Base-by-base conservation (phyloP, 2,113 vertebrate genomes). In the Empidonax alnorum region DNA sequence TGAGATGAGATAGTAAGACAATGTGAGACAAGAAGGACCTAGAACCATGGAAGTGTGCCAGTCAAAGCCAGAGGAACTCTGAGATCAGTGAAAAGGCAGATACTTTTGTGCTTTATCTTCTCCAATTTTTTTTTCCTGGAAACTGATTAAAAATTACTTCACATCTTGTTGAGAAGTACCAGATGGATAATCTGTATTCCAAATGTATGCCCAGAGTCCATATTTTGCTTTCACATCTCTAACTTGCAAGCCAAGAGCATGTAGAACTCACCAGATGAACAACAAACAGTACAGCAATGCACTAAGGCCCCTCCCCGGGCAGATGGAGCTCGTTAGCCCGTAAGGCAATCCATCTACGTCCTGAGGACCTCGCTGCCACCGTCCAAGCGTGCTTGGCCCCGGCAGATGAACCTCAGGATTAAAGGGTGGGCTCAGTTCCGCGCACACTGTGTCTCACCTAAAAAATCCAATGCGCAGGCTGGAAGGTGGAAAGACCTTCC, bases 191-290 rank as follows among this genome's bases (percentile, higher is more conserved):
- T 30, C 16, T 80, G 42, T 61, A 59, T 46, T 86, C 39, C 42
- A 69, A 86, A 72, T 4, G 3, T 39, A 80, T 50, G 46, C 14
- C 72, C 47, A 69, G 23, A 73, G 50, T 10, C 16, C 30, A 33
- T 30, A 81, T 59, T 81, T 58, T 65, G 33, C n/a, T 74, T 74
- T n/a, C 44, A 44, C 9, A 71, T 37, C 78, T 83, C 50, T 67
- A 84, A 50, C 27, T n/a, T 77, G 65, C 39, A 93, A 81, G 27
- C 20, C 67, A 90, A 74, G 47, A 80, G 14, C 35, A 67, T 0
- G 0, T 5, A 10, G 65, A 44, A 42, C 27, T 77, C 27, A 8
- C 2, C 7, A 84, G 31, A 39, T 28, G 11, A 74, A 62, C 1
- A 2, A 37, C 24, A 71, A 2, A n/a, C 35, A 63, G 37, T 9